A percentile compares a stretch with the other conserved stretches of the same genome.
These are phyloP conservation scores for Eupelmus urozonus DNA, from an alignment of 2,888 invertebrate species.

Conservation along the genomic window DNA sequence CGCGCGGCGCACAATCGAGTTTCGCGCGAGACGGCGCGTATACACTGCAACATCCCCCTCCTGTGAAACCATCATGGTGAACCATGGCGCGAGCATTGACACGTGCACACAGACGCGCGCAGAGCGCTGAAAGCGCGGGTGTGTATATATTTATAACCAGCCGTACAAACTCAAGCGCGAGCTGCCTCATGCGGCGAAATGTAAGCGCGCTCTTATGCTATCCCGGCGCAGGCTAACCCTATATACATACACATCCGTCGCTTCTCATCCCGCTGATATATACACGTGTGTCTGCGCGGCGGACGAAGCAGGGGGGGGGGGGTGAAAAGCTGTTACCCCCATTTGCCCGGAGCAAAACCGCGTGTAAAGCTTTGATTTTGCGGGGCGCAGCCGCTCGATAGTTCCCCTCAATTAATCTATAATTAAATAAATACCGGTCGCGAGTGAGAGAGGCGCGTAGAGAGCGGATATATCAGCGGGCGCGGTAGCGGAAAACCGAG, in stretches of 20 bases:
- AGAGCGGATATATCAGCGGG: not conserved
- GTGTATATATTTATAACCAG: too few relatives aligned
- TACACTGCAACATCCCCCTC: too few relatives aligned
- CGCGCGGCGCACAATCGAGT: too few relatives aligned
- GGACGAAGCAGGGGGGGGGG: too few relatives aligned
- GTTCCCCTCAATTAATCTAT: constrained; percentile 48
- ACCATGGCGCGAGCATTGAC: too few relatives aligned
- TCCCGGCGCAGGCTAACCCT: constrained; percentile 13
- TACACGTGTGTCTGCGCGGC: too few relatives aligned
- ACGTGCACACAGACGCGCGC: too few relatives aligned
- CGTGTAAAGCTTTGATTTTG: constrained; percentile 37
- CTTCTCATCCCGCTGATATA: not conserved
- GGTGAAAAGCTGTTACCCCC: constrained; percentile 20
- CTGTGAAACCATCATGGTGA: too few relatives aligned
- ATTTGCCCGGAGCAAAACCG: not conserved
- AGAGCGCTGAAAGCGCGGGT: too few relatives aligned
- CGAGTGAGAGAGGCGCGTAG: constrained; percentile 5
- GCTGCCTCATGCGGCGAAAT: too few relatives aligned
- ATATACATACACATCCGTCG: not conserved
- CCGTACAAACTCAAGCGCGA: too few relatives aligned
- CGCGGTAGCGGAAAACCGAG: constrained; percentile 3
- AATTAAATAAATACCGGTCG: constrained; percentile 44
- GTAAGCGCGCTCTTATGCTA: constrained; percentile 21
- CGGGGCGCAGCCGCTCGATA: constrained; percentile 16
- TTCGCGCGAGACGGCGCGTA: too few relatives aligned